Evolutionary conservation across 2,888 invertebrate species (phyloP), one percentile per base, ranked within the genome.

Genomic region (Diaperis boleti): DNA sequence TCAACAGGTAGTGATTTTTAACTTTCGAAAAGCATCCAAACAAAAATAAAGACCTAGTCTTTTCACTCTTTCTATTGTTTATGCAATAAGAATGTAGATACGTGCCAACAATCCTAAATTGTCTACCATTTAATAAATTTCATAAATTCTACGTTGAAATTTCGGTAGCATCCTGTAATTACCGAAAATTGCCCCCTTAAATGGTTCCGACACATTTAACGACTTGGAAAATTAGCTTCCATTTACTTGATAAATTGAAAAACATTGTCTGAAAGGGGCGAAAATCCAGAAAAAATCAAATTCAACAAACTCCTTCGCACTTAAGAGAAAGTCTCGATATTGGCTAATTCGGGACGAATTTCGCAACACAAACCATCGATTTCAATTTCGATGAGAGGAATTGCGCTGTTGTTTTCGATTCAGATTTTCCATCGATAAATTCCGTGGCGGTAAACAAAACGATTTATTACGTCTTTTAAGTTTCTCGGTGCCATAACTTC

Each of bases 211-310:
- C 47, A 17, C 47, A 33, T 47, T 47, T 33, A 33, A 47, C 47
- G 47, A 33, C 18, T 31, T 11, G 7, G 47, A 47, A 47, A 47
- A 47, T 47, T 47, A 47, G 47, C 31, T 47, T 47, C 33, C 47
- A 47, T 47, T 47, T 47, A 47, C 31, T 47, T 47, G 47, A 47
- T 47, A 47, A 47, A 47, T 47, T 18, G 47, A 47, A 47, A n/a
- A 47, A 15, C 47, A 31, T 47, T 47, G 47, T 47, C 33, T 47
- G 35, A 15, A 33, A n/a, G n/a, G 33, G 17, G 35, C 18, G 35
- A 33, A 47, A 47, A 47, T 47, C 14, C 14, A 15, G 14, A 31
- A 49, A 42, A 49, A 49, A 33, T 49, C 17, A 33, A 49, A 49
- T 35, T 20, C 20, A 7, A 7, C 29, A 39, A 39, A 39, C 11